Evolutionary conservation across 1,140 invertebrate genomes (phyloP).

Genomic region (Sipha flava): DNA sequence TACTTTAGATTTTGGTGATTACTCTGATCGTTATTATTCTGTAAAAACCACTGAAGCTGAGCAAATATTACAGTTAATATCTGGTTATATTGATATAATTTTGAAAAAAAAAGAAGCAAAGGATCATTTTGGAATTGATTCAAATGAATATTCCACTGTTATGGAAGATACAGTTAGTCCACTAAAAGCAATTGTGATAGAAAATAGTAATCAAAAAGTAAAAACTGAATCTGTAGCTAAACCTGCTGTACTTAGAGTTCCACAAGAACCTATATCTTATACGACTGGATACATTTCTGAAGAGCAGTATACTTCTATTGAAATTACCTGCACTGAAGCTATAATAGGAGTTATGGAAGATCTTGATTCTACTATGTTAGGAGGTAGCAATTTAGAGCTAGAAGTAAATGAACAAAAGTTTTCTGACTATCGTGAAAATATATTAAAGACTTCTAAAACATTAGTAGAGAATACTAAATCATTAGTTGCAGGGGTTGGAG

Average conservation of each 20-base stretch:
- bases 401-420: slow-evolving; percentile 86
- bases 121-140: slow-evolving; percentile 94
- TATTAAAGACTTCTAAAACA: slow-evolving; percentile 95
- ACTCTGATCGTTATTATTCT: slow-evolving; percentile 95
- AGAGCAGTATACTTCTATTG: slow-evolving; percentile 23
- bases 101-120: slow-evolving; percentile 91
- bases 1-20: slow-evolving; percentile 97
- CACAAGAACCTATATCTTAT: background rate
- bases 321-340: slow-evolving; percentile 50
- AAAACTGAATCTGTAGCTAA: slow-evolving; percentile 84
- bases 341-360: slow-evolving; percentile 97
- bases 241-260: slow-evolving; percentile 77
- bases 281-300: slow-evolving; percentile 16
- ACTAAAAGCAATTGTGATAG: slow-evolving; percentile 80
- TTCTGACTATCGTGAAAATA: slow-evolving; percentile 87
- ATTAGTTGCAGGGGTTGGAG: slow-evolving; percentile 85
- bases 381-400: slow-evolving; percentile 95
- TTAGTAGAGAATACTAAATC: slow-evolving; percentile 99
- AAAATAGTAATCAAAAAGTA: slow-evolving; percentile 67
- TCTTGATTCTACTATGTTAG: slow-evolving; percentile 97
- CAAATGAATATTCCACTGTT: slow-evolving; percentile 96
- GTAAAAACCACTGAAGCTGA: slow-evolving; percentile 97
- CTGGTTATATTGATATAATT: slow-evolving; percentile 98
- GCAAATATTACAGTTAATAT: slow-evolving; percentile 93
- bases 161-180: slow-evolving; percentile 93